phyloP scores from a whole-genome alignment of 2,888 invertebrate genomes.

The Pinctada fucata region DNA sequence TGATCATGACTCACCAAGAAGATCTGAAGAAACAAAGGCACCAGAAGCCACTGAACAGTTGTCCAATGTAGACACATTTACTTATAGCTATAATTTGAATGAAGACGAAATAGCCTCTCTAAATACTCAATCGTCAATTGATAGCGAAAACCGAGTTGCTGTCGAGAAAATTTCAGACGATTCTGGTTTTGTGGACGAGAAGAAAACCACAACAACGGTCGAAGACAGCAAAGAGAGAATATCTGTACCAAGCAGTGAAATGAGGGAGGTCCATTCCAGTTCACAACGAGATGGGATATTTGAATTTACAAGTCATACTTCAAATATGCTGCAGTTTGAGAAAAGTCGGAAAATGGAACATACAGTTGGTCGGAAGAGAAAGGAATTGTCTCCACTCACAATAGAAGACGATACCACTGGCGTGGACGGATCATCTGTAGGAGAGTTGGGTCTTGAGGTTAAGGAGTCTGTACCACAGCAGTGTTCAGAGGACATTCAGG shows the following conservation, averaged over 20 bases:
- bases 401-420: too few species aligned
- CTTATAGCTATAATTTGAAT: background rate
- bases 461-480: constrained; percentile 6
- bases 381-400: background rate
- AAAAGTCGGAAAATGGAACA: constrained; percentile 2
- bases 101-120: background rate
- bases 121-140: background rate
- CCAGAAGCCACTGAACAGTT: background rate
- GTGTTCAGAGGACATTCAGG: constrained; percentile 3
- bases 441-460: background rate
- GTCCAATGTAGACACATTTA: background rate
- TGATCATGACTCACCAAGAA: background rate
- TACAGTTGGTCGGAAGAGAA: background rate
- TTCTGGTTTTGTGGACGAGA: background rate
- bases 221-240: too few species aligned
- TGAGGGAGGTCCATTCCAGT: background rate
- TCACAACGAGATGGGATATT: background rate
- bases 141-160: background rate
- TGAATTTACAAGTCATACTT: constrained; percentile 10
- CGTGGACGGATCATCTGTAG: too few species aligned
- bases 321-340: constrained; percentile 6
- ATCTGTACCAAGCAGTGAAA: background rate
- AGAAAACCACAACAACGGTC: background rate
- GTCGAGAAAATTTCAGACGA: background rate
- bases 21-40: background rate